Evolutionary conservation across 2,113 vertebrate species (phyloP), one percentile per base, ranked within the genome.

Genomic region (Thalassoma bifasciatum): DNA sequence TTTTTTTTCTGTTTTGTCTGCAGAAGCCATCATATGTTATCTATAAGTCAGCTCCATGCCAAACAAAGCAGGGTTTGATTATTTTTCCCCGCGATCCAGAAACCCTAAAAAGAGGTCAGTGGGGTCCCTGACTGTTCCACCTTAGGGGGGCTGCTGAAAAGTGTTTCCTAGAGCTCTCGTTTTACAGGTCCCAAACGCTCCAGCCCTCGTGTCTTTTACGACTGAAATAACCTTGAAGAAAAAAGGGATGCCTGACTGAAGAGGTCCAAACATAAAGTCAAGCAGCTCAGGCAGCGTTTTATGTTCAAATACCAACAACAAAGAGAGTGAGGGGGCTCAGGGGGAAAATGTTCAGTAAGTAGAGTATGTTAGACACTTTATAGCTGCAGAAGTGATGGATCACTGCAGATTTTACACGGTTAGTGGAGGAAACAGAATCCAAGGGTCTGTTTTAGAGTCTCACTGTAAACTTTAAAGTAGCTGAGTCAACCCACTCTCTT

Each of bases 141-240:
- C 19, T 66, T 69, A 30, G 26, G 57, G 57, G 42, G 57, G 21
- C 66, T 73, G 9, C 24, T 46, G 60, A 54, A 23, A 53, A 65
- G 50, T 66, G 46, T 72, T 84, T 80, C 72, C 50, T 67, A 77
- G 21, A 30, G 51, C 22, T 58, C 36, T 66, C 21, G n/a, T 77
- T 83, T 82, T 79, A 86, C 60, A 63, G 47, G 60, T 68, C 37
- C 47, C 78, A 76, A 79, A 66, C 50, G 57, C 61, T 57, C 59
- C 17, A 57, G 58, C 40, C 11, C 34, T 66, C 53, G 6, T 57
- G 62, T 50, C 16, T 30, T 86, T 75, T 85, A 85, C 6, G 14
- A 68, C 12, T 56, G 50, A 70, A n/a, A 76, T 78, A 74, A 84
- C 67, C 47, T 66, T 58, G 47, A 77, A 26, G 30, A 65, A 65